Evolutionary conservation across 2,113 vertebrate species (phyloP).

Genomic region (Erythrolamprus reginae): DNA sequence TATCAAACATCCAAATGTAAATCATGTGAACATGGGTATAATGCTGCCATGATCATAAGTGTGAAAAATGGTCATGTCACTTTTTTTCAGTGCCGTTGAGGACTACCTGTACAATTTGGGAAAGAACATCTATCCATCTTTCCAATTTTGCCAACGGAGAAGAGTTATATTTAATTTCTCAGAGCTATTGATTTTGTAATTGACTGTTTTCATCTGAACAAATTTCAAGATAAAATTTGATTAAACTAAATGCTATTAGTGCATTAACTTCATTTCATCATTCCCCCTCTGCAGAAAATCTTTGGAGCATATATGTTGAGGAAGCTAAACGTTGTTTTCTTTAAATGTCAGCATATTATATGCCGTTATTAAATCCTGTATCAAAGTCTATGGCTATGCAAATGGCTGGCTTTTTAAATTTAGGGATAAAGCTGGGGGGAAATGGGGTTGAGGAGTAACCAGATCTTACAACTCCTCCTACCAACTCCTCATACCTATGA

Average conservation of each 20-base stretch:
- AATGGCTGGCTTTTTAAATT: background rate
- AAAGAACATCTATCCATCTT: background rate
- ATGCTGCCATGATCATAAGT: too few species aligned
- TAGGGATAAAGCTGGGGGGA: background rate
- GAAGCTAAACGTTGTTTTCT: background rate
- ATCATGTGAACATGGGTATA: too few species aligned
- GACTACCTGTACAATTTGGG: background rate
- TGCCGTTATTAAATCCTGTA: background rate
- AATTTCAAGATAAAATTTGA: conserved; percentile 22
- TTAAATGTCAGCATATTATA: background rate
- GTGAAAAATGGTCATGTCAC: too few species aligned
- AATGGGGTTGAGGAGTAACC: background rate
- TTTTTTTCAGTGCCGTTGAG: too few species aligned
- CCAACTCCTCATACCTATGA: background rate
- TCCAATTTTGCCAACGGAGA: background rate
- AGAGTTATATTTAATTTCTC: conserved; percentile 7
- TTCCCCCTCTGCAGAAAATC: conserved; percentile 17
- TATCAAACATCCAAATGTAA: too few species aligned
- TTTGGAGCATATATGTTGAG: background rate
- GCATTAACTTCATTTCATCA: background rate
- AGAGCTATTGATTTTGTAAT: conserved; percentile 31
- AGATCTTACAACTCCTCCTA: background rate
- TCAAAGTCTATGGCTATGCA: background rate
- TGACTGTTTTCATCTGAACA: conserved; percentile 23
- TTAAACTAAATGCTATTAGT: conserved; percentile 16